Base-by-base conservation (phyloP, 2,888 invertebrate genomes). In the Melieria omissa region DNA sequence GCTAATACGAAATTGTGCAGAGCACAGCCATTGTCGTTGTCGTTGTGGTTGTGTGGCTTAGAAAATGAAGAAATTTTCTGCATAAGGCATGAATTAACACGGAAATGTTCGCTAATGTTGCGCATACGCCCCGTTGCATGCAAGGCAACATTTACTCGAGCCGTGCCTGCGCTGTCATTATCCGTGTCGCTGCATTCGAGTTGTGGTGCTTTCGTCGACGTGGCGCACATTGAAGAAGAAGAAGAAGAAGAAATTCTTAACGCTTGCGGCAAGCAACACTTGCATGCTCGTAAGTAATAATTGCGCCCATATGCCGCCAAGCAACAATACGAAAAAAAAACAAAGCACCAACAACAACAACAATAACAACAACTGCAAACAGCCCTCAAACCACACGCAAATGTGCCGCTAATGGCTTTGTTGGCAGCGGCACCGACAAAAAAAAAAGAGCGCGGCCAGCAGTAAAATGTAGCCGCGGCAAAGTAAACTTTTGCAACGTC, bases 81-180 rank as follows among this genome's bases (percentile, higher is more conserved):
- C 16, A 16, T 63, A 49, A 46, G 42, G 64, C 64, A 47, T 49
- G 44, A 64, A 80, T 80, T 80, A 81, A 77, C 82, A 78, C 78
- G 80, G 79, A 80, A 82, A 81, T 78, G 78, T 65, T 74, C 61
- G 71, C 75, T 78, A 80, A 80, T 79, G 78, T 80, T 81, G 79
- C 78, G 75, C 79, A 82, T 78, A 82, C 81, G 82, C 82, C 83
- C 80, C 75, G 78, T 78, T 80, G 80, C 77, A 79, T 78, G 78
- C 71, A 69, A 52, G 9, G 4, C 0, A 60, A 42, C 9, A 60
- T 67, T 67, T 67, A 67, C 47, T n/a, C 9, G 29, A 29, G n/a
- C 29, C 45, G 9, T 57, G 44, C 7, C 45, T 49, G 16, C n/a
- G 49, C 29, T 29, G 29, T 29, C 29, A 29, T 29, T 29, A 29